phyloP scores from a whole-genome alignment of 2,888 invertebrate species.

The Drosophila prolongata region DNA sequence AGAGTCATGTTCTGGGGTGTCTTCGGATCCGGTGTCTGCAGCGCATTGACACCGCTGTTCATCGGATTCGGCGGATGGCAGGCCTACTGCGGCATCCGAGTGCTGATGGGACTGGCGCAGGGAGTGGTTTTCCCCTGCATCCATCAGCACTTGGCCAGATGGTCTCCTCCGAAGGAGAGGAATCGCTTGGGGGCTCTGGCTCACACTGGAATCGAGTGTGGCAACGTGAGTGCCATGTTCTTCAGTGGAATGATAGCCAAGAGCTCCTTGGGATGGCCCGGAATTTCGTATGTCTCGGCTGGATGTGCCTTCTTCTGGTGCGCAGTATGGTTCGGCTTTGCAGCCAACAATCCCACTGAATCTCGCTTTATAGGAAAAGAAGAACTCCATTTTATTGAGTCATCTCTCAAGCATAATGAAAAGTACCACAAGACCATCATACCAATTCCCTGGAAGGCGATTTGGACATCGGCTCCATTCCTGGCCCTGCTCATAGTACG shows the following conservation, averaged over 20 bases:
- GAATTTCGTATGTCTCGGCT: slow-evolving; percentile 87
- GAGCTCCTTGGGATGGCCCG: slow-evolving; percentile 87
- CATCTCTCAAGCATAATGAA: slow-evolving; percentile 76
- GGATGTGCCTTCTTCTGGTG: slow-evolving; percentile 85
- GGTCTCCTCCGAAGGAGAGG: slow-evolving; percentile 88
- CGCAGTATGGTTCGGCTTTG: slow-evolving; percentile 85
- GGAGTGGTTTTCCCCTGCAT: slow-evolving; percentile 88
- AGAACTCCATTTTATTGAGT: slow-evolving; percentile 87
- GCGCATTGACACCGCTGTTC: slow-evolving; percentile 87
- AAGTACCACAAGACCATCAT: slow-evolving; percentile 69
- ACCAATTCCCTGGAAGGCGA: slow-evolving; percentile 87
- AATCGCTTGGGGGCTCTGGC: slow-evolving; percentile 86
- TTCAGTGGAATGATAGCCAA: slow-evolving; percentile 87
- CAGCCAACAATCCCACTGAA: slow-evolving; percentile 86
- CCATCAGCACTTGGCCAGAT: slow-evolving; percentile 88
- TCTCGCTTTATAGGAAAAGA: slow-evolving; percentile 85
- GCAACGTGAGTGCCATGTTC: slow-evolving; percentile 88
- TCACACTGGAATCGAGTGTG: slow-evolving; percentile 87
- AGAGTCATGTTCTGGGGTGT: slow-evolving; percentile 86
- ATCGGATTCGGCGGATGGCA: slow-evolving; percentile 87
- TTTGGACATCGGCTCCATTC: slow-evolving; percentile 87
- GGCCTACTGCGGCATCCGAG: slow-evolving; percentile 86
- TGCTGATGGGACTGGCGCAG: slow-evolving; percentile 88
- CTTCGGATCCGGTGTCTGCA: slow-evolving; percentile 88
- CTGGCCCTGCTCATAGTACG: slow-evolving; percentile 86